Evolutionary conservation across 2,888 invertebrate genomes (phyloP), one percentile per base, ranked within the genome.

Genomic region (Thymelicus acteon): DNA sequence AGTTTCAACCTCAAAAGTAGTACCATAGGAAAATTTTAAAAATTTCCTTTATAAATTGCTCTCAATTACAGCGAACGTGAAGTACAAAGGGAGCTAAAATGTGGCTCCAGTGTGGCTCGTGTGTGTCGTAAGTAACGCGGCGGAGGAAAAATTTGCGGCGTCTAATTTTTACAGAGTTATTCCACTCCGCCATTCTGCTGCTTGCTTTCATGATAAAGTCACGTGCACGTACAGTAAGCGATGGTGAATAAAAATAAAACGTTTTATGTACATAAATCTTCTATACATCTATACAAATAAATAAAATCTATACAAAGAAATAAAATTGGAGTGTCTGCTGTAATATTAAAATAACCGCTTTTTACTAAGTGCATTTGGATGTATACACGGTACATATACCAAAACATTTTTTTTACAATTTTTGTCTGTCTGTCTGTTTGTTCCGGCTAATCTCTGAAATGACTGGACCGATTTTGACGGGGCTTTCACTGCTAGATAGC

Each of bases 11-110:
- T 40, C 40, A 40, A 40, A 40, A 40, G 2, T 12, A 44, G 44
- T 12, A 44, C 10, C 44, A 12, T 4, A 2, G 31, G 57, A 57
- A 10, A 31, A 57, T 57, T 57, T 61, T 40, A 44, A 44, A n/a
- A 19, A 61, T 61, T 61, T 15, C 19, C 13, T 44, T 13, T 37
- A 44, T 19, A 8, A 44, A 61, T 44, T 60, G 60, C 60, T 44
- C 44, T 61, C 60, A 44, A 61, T 61, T 61, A 61, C 31, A 61
- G 40, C 40, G 19, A 31, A 61, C 12, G 60, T 39, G 44, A 61
- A 61, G 19, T 44, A 61, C 44, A 61, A 61, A 61, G 15, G 44
- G 6, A 40, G 44, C n/a, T 44, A 13, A 44, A 61, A 61, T 61
- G 60, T 19, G 44, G 15, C 60, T 19, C 44, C 12, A 5, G 19